A percentile compares a stretch with the other conserved stretches of the same genome.
phyloP scores from a whole-genome alignment of 2,113 vertebrate species.

The Phylloscopus trochilus region DNA sequence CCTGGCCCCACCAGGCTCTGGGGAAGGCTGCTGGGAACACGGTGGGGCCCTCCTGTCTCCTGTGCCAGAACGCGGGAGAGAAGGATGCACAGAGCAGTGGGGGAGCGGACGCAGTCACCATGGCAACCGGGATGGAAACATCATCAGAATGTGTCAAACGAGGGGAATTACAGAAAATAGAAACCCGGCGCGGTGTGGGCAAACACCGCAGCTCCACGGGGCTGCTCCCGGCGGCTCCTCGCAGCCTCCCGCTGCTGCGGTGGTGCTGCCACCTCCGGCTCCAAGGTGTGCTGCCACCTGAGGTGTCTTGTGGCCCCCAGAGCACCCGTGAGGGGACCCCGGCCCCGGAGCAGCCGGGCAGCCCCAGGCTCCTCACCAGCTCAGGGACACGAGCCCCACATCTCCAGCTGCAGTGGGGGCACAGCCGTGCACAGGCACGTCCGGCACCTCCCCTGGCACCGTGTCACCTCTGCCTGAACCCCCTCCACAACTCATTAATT shows the following conservation, averaged over 20 bases:
- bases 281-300: rapidly evolving
- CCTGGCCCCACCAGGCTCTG: not conserved
- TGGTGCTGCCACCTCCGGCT: rapidly evolving
- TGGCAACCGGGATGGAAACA: not conserved
- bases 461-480: not conserved
- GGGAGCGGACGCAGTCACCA: not conserved
- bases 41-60: not conserved
- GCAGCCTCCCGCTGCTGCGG: not conserved
- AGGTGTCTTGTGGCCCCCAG: rapidly evolving
- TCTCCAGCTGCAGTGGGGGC: rapidly evolving
- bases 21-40: not conserved
- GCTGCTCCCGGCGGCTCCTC: not conserved
- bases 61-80: not conserved
- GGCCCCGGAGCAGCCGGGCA: rapidly evolving
- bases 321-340: rapidly evolving
- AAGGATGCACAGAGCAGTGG: not conserved
- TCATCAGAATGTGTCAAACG: not conserved
- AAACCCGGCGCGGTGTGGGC: not conserved
- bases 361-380: not conserved
- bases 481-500: not conserved
- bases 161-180: not conserved
- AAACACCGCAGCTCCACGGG: not conserved
- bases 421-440: rapidly evolving
- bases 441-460: not conserved
- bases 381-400: rapidly evolving